These are phyloP conservation scores for Strix aluco DNA, from an alignment of 2,113 vertebrate species.

Conservation along the genomic window DNA sequence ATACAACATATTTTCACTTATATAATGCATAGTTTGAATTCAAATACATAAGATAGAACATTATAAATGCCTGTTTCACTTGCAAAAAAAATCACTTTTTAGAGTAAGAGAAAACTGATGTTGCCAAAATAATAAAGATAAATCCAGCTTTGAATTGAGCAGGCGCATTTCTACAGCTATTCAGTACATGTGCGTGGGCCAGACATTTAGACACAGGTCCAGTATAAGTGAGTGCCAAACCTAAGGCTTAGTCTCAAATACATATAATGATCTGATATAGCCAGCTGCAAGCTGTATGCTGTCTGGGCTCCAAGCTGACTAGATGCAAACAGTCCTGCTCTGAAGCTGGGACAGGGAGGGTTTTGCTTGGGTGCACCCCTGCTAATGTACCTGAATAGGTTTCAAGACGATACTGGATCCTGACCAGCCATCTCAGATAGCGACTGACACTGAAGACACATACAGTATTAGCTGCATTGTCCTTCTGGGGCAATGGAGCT, in stretches of 20 bases:
- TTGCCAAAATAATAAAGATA: neutral
- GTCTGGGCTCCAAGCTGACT: neutral
- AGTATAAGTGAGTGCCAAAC: neutral
- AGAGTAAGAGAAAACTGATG: neutral
- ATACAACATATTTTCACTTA: neutral
- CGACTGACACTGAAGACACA: rapidly evolving
- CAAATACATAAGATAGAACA: neutral
- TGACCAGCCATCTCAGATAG: neutral
- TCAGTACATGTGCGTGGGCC: neutral
- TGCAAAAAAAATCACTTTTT: neutral
- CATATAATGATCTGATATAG: neutral
- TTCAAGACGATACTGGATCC: neutral
- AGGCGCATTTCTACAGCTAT: constrained; percentile 21
- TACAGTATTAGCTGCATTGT: neutral
- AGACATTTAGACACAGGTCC: constrained; percentile 2
- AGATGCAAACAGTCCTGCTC: neutral
- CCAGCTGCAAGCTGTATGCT: neutral
- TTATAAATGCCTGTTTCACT: neutral
- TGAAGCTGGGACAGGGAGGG: neutral
- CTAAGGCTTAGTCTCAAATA: neutral
- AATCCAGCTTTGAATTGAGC: neutral
- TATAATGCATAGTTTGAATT: neutral
- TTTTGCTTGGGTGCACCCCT: neutral
- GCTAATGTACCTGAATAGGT: neutral
- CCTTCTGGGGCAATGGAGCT: neutral